Conservation (phyloP, 2,888 invertebrate species). For the Dioctria linearis region DNA sequence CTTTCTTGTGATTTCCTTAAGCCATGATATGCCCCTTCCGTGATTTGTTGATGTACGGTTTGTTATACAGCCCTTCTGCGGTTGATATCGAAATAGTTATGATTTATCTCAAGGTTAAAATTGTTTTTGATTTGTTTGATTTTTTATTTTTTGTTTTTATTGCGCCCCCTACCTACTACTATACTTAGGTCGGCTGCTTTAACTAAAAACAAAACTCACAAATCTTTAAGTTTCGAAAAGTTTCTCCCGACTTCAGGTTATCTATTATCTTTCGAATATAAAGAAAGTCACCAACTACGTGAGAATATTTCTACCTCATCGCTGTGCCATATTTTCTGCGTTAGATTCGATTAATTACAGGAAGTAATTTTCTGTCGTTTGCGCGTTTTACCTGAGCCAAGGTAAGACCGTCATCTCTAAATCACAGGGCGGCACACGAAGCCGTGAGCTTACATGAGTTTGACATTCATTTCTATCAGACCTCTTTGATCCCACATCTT, state of each 20-base stretch:
- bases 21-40: constrained; percentile 21
- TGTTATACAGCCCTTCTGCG: constrained; percentile 34
- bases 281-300: constrained; percentile 49
- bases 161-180: background rate
- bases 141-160: background rate
- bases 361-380: constrained; percentile 53
- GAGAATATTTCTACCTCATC: constrained; percentile 37
- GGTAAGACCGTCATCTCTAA: constrained; percentile 38
- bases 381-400: constrained; percentile 35
- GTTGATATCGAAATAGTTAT: constrained; percentile 46
- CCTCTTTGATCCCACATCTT: constrained; percentile 39
- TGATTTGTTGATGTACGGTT: constrained; percentile 37
- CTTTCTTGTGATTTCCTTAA: constrained; percentile 31
- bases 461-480: constrained; percentile 54
- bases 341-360: constrained; percentile 56
- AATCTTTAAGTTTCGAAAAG: background rate
- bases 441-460: constrained; percentile 55
- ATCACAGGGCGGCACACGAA: constrained; percentile 48
- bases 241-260: constrained; percentile 16
- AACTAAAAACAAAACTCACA: background rate
- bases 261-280: background rate
- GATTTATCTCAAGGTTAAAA: constrained; percentile 38
- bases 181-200: background rate
- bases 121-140: constrained; percentile 15
- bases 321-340: constrained; percentile 52